Conservation (phyloP, 1,140 invertebrate species). For the Melipona quadrifasciata region DNA sequence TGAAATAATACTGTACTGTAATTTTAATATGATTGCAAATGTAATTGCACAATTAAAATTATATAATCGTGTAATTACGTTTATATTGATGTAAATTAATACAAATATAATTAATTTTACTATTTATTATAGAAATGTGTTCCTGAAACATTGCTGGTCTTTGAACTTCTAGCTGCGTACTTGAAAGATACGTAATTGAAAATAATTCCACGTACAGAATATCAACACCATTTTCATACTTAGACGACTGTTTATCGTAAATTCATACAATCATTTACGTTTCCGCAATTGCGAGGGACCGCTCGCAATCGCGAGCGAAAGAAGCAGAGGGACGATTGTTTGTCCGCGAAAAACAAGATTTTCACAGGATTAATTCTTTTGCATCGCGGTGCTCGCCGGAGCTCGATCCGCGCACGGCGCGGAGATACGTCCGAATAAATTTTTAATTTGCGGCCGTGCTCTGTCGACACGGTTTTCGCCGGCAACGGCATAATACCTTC, state of each 20-base stretch:
- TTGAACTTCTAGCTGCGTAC: no score
- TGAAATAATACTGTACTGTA: no score
- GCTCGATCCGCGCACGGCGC: neutral
- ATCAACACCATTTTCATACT: no score
- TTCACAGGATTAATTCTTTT: slow-evolving; percentile 1
- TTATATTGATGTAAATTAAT: no score
- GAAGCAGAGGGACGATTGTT: neutral
- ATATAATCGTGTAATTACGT: no score
- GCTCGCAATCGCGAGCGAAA: neutral
- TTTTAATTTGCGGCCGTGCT: slow-evolving; percentile 22
- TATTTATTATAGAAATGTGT: no score
- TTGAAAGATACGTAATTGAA: no score
- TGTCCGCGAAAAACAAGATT: neutral
- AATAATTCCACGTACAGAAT: no score
- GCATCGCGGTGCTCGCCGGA: neutral
- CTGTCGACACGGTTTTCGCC: neutral
- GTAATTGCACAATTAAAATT: no score
- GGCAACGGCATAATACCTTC: slow-evolving; percentile 19
- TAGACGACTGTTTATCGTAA: neutral
- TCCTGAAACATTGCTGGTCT: no score
- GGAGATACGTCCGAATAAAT: neutral
- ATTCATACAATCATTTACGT: neutral
- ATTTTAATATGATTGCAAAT: no score
- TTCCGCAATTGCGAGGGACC: neutral
- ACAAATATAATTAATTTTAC: no score